Evolutionary conservation across 2,888 invertebrate species (phyloP).

Genomic region (Caenorhabditis angaria): DNA sequence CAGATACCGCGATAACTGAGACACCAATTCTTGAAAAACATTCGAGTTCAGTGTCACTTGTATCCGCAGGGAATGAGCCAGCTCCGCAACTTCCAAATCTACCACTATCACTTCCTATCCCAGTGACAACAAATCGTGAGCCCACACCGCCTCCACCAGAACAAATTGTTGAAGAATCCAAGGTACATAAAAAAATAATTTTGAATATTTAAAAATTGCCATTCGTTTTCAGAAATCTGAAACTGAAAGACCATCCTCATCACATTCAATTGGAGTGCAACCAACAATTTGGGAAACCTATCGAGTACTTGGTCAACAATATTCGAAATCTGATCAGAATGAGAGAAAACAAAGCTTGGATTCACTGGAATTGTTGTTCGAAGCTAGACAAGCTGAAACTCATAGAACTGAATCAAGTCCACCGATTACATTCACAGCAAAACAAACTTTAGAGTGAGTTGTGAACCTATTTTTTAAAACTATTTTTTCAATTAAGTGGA

Average conservation of each 20-base stretch:
- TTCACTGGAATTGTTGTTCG: constrained; percentile 47
- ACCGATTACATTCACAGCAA: constrained; percentile 27
- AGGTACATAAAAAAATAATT: not conserved
- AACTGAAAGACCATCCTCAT: constrained; percentile 38
- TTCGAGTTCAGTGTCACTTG: constrained; percentile 40
- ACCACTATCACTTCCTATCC: constrained; percentile 41
- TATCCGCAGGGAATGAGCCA: constrained; percentile 31
- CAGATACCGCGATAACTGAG: constrained; percentile 37
- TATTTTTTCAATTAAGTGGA: too few species aligned
- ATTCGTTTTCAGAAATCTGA: constrained; percentile 18
- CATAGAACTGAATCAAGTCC: constrained; percentile 19
- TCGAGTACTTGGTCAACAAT: constrained; percentile 65
- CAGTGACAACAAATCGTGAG: constrained; percentile 29
- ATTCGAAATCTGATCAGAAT: constrained; percentile 41
- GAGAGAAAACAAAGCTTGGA: constrained; percentile 42
- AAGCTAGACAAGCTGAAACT: constrained; percentile 42
- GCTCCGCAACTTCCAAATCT: constrained; percentile 43
- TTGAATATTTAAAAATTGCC: not conserved
- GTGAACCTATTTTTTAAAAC: not conserved
- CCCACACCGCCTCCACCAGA: not conserved
- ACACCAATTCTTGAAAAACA: constrained; percentile 51
- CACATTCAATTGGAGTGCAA: constrained; percentile 54
- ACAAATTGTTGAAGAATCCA: constrained; percentile 5
- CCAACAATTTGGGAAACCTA: constrained; percentile 71
- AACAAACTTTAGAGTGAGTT: constrained; percentile 5